Conservation (phyloP, 2,797 vertebrate genomes). For the Argentina silus region DNA sequence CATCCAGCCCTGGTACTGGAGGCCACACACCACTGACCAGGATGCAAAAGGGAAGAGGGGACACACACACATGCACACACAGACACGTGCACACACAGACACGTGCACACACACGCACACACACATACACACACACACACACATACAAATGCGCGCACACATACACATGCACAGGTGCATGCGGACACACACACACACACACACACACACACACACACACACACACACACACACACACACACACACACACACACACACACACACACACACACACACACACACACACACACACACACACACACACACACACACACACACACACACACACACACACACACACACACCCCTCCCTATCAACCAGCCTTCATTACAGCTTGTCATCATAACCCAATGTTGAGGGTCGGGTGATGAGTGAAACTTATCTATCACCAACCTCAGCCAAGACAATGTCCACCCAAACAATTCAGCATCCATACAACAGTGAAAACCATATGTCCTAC, state of each 20-base stretch:
- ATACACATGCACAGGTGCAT: no score
- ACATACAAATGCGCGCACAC: no score
- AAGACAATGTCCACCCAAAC: neutral
- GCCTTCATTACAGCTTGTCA: neutral
- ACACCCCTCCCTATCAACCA: neutral
- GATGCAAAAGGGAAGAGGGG: neutral
- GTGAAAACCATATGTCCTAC: conserved; percentile 33
- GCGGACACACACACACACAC: no score
- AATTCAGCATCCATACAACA: conserved; percentile 45
- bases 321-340: no score
- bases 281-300: no score
- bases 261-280: no score
- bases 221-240: no score
- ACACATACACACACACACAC: no score
- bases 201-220: no score
- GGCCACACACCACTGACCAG: conserved; percentile 3
- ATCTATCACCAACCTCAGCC: neutral
- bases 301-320: no score
- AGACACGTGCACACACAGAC: neutral
- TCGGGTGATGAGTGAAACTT: neutral
- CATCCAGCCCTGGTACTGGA: neutral
- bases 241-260: no score
- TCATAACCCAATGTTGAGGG: neutral
- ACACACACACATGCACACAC: no score
- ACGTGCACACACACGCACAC: neutral